Evolutionary conservation across 2,797 vertebrate species (phyloP).

Genomic region (Etheostoma perlongum): DNA sequence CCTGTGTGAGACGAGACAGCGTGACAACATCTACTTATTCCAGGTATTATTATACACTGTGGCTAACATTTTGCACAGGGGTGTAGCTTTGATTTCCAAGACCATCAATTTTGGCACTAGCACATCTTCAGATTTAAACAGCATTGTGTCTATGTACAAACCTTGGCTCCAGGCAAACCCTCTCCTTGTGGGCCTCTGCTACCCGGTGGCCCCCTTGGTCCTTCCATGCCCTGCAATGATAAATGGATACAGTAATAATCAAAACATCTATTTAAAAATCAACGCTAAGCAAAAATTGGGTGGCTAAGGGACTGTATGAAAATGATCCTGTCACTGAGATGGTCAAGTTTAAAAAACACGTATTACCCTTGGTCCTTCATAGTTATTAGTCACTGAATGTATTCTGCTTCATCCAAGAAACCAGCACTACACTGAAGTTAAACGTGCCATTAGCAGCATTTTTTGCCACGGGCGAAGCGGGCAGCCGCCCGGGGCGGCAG

Average conservation of each 20-base stretch:
- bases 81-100: background rate
- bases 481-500: no score
- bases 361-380: background rate
- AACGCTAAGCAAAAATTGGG: background rate
- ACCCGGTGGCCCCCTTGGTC: slow-evolving; percentile 87
- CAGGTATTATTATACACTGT: background rate
- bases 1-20: slow-evolving; percentile 70
- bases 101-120: background rate
- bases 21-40: background rate
- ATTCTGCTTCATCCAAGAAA: background rate
- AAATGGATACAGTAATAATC: background rate
- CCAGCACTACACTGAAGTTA: background rate
- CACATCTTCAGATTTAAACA: background rate
- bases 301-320: background rate
- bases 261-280: background rate
- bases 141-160: slow-evolving; percentile 47
- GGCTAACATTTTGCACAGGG: no score
- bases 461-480: no score
- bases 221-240: slow-evolving; percentile 85
- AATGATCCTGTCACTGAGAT: background rate
- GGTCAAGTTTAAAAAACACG: slow-evolving; percentile 1
- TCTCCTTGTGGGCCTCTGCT: slow-evolving; percentile 87
- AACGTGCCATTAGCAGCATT: background rate
- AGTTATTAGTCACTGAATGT: background rate
- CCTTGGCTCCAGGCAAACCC: slow-evolving; percentile 89